Base-by-base conservation (phyloP, 2,888 invertebrate genomes). In the Steromphala cineraria region DNA sequence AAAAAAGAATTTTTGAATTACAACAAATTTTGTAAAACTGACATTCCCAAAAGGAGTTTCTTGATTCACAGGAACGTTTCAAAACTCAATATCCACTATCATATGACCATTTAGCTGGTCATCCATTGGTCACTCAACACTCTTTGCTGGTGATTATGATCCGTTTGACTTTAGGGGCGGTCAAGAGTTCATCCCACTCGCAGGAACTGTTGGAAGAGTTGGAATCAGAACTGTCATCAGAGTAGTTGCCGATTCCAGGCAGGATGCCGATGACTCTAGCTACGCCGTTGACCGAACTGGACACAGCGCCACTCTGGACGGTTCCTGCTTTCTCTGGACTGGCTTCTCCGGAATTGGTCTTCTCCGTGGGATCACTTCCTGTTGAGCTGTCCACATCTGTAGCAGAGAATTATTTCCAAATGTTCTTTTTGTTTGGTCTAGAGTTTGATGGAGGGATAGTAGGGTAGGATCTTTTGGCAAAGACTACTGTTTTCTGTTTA, bases 161-260 rank as follows among this genome's bases (percentile, higher is more conserved):
- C 24, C 40, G 19, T 13, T 75, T 40, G 28, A 75, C 75, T 75
- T 52, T 75, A 4, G 46, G 75, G 8, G n/a, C 24, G 19, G 52
- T 46, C 24, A 75, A 52, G 24, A 75, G 52, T n/a, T 75, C 75
- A 52, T 88, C 89, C 46, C 75, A 55, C 36, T 89, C 89, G 4
- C 88, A 88, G 67, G 88, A 89, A 84, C 89, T 89, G 78, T 88
- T 88, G n/a, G 89, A 89, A 4, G 89, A 88, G 28, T 85, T 85
- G 0, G 90, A 89, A 79, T 89, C 90, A 82, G 88, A 87, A 4
- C 87, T 87, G 62, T 88, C 86, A 78, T 83, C 83, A 1, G 82
- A 85, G 81, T 91, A 91, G 19, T 87, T 85, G 28, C 88, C 88
- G 40, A 91, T 85, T 52, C 90, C 89, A n/a, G 90, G 90, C 74